Evolutionary conservation across 2,797 vertebrate genomes (phyloP).

Genomic region (Oophaga sylvatica): DNA sequence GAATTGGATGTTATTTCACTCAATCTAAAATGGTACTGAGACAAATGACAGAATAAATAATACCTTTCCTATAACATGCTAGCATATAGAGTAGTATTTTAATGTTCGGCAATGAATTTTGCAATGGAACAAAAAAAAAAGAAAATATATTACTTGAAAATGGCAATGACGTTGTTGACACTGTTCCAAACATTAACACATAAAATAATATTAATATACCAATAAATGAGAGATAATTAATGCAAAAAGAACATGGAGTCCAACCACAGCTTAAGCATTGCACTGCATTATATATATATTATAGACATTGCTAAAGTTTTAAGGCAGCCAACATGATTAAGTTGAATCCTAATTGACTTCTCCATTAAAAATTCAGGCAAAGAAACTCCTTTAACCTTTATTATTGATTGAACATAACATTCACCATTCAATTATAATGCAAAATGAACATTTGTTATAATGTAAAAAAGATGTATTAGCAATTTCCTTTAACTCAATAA

Average conservation of each 20-base stretch:
- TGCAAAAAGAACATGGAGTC: neutral
- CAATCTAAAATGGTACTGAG: neutral
- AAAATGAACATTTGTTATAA: constrained; percentile 99
- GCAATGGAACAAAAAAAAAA: constrained; percentile 3
- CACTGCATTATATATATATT: constrained; percentile 9
- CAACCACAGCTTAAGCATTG: constrained; percentile 23
- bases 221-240: constrained; percentile 41
- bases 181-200: constrained; percentile 27
- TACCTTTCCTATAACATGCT: constrained; percentile 6
- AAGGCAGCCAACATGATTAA: constrained; percentile 98
- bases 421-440: constrained; percentile 99
- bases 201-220: constrained; percentile 37
- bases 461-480: constrained; percentile 97
- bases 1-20: neutral
- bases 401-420: constrained; percentile 99
- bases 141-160: constrained; percentile 22
- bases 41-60: constrained; percentile 14
- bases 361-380: constrained; percentile 99
- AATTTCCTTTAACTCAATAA: constrained; percentile 94
- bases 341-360: constrained; percentile 99
- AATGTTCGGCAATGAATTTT: constrained; percentile 9
- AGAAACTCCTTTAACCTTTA: constrained; percentile 98
- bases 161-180: constrained; percentile 26
- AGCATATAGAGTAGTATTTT: neutral
- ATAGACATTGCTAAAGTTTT: constrained; percentile 85